Evolutionary conservation across 1,140 invertebrate genomes (phyloP).

Genomic region (Drosophila chauvacae): DNA sequence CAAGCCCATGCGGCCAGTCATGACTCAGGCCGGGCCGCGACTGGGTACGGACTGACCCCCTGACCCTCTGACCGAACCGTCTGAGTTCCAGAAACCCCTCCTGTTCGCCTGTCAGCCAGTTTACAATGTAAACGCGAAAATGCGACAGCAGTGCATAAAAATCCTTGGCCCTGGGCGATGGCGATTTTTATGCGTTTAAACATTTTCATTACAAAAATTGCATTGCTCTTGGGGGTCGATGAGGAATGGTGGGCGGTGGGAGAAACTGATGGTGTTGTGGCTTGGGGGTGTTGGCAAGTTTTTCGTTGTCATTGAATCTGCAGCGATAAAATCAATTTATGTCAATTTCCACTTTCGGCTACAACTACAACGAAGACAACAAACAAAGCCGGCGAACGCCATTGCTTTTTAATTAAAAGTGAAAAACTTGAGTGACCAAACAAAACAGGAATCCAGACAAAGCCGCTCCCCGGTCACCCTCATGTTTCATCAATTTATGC

Average conservation of each 20-base stretch:
- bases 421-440: slow-evolving; percentile 79
- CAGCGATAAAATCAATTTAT: slow-evolving; percentile 82
- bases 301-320: slow-evolving; percentile 80
- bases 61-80: not conserved
- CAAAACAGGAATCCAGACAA: slow-evolving; percentile 53
- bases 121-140: slow-evolving; percentile 82
- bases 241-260: not conserved
- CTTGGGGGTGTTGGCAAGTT: slow-evolving; percentile 35
- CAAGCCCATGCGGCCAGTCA: slow-evolving; percentile 62
- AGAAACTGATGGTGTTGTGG: not conserved
- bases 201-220: slow-evolving; percentile 83
- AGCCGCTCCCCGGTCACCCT: slow-evolving; percentile 40
- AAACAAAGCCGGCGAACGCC: slow-evolving; percentile 49
- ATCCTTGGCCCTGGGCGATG: slow-evolving; percentile 66
- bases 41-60: not conserved
- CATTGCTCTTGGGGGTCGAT: slow-evolving; percentile 45
- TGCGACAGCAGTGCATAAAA: slow-evolving; percentile 81
- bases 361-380: slow-evolving; percentile 37
- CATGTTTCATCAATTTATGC: slow-evolving; percentile 78
- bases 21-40: slow-evolving; percentile 66
- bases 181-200: slow-evolving; percentile 82
- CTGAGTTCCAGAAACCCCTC: not conserved
- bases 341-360: slow-evolving; percentile 77
- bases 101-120: slow-evolving; percentile 70
- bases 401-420: slow-evolving; percentile 82